Percentiles rank a stretch among this genome's conserved stretches.
Evolutionary conservation across 2,797 vertebrate genomes (phyloP).

Genomic region (Chanos chanos): DNA sequence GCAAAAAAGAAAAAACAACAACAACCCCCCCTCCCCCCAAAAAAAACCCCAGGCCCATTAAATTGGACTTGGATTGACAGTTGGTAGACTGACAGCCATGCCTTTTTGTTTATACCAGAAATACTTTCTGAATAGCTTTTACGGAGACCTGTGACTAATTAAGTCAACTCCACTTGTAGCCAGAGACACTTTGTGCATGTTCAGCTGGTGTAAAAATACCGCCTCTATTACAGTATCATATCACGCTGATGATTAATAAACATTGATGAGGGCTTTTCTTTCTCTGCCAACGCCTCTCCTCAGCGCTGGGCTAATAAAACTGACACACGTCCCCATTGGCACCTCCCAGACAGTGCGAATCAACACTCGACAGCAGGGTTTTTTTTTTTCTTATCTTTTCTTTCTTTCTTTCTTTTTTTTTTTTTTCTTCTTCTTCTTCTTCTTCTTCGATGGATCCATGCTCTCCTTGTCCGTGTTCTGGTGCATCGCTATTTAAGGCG

Average conservation of each 20-base stretch:
- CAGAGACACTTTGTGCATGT: slow-evolving; percentile 40
- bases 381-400: neutral
- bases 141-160: slow-evolving; percentile 59
- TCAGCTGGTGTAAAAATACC: slow-evolving; percentile 51
- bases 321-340: slow-evolving; percentile 51
- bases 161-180: slow-evolving; percentile 45
- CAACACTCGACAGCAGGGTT: slow-evolving; percentile 59
- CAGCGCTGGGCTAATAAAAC: slow-evolving; percentile 47
- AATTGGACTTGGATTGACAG: slow-evolving; percentile 45
- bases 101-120: slow-evolving; percentile 50
- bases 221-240: slow-evolving; percentile 54
- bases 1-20: slow-evolving; percentile 26
- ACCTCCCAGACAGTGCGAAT: slow-evolving; percentile 53
- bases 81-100: slow-evolving; percentile 43
- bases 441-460: slow-evolving; percentile 49
- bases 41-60: slow-evolving; percentile 30
- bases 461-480: slow-evolving; percentile 47
- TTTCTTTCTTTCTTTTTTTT: neutral
- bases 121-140: slow-evolving; percentile 51
- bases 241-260: slow-evolving; percentile 57
- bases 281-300: slow-evolving; percentile 57
- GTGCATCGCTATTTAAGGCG: slow-evolving; percentile 47
- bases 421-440: too few species aligned
- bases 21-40: too few species aligned
- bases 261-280: slow-evolving; percentile 53